Percentiles rank a stretch among this genome's conserved stretches.
Evolutionary conservation across 2,113 vertebrate species (phyloP).

Genomic region (Jacana jacana): DNA sequence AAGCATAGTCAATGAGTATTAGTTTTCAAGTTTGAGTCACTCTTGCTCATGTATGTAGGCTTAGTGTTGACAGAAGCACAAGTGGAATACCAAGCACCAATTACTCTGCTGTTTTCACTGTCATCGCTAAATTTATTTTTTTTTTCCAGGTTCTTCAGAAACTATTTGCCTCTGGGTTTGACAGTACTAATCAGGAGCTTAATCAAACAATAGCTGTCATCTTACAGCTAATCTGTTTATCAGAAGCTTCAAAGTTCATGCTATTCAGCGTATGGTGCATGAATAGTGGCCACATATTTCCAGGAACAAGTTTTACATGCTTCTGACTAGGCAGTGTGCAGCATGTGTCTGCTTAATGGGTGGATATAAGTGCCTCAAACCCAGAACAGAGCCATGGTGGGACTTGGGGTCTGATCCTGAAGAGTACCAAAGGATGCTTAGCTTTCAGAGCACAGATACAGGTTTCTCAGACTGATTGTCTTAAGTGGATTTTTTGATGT

Average conservation of each 20-base stretch:
- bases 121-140: neutral
- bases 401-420: neutral
- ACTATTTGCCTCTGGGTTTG: slow-evolving; percentile 1
- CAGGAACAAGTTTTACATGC: neutral
- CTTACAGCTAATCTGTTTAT: neutral
- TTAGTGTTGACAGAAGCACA: neutral
- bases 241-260: neutral
- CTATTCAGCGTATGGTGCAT: neutral
- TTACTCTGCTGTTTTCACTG: neutral
- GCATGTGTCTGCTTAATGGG: neutral
- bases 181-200: neutral
- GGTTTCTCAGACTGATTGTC: neutral
- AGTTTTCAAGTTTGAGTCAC: neutral
- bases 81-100: neutral
- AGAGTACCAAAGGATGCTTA: neutral
- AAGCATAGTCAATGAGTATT: neutral
- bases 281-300: neutral
- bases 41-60: neutral
- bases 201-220: neutral
- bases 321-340: neutral
- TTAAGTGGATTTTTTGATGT: neutral
- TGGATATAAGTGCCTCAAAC: neutral
- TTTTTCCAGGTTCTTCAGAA: neutral
- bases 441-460: neutral
- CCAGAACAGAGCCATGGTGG: neutral